phyloP scores from a whole-genome alignment of 2,797 vertebrate genomes.

The Ficedula albicollis region DNA sequence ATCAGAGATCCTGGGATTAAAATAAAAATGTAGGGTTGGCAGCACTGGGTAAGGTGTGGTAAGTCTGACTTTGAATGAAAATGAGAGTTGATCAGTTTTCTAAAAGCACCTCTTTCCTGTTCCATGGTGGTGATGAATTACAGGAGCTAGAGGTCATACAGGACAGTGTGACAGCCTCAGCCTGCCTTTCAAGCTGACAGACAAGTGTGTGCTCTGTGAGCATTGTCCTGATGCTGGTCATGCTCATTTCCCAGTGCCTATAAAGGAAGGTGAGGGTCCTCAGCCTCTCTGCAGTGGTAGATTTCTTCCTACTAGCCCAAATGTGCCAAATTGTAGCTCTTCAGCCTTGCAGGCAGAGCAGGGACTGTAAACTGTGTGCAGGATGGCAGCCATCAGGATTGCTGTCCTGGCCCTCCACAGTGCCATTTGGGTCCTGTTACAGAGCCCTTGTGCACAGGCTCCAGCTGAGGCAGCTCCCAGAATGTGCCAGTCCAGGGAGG shows the following conservation, averaged over 20 bases:
- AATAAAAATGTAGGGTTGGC: not conserved
- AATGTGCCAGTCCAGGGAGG: not conserved
- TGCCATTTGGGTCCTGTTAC: not conserved
- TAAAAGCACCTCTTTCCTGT: not conserved
- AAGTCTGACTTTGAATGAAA: not conserved
- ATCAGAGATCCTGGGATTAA: not conserved
- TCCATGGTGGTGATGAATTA: not conserved
- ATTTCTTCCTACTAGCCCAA: not conserved
- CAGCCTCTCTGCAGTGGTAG: too few species aligned
- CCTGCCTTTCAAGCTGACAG: not conserved
- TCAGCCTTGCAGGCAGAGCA: rapidly evolving
- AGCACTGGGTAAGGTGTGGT: not conserved
- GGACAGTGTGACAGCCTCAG: not conserved
- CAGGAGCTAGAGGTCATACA: not conserved
- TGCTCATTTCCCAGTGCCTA: not conserved
- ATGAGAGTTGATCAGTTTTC: not conserved
- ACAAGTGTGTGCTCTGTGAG: not conserved
- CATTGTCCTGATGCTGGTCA: not conserved
- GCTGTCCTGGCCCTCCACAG: not conserved
- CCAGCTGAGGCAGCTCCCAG: not conserved
- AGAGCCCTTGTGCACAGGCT: not conserved
- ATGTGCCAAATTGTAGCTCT: not conserved
- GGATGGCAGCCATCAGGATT: not conserved
- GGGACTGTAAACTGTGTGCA: not conserved
- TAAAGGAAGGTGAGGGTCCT: not conserved